Evolutionary conservation across 2,888 invertebrate species (phyloP).

Genomic region (Atethmia centrago): DNA sequence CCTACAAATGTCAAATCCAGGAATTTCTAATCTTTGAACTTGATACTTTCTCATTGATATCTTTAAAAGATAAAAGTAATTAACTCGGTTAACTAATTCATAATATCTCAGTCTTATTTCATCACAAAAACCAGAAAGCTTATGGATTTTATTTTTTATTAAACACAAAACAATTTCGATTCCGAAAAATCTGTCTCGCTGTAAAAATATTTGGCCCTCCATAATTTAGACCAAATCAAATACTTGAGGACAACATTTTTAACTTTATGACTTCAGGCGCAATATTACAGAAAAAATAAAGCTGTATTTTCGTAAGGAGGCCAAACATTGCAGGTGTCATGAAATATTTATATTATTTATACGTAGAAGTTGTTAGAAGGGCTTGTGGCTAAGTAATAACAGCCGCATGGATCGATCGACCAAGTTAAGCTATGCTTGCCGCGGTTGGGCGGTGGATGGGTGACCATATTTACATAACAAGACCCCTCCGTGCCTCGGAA

Average conservation of each 20-base stretch:
- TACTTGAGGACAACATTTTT: slow-evolving; percentile 51
- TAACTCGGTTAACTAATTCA: not conserved
- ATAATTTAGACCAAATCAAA: slow-evolving; percentile 59
- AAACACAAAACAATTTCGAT: slow-evolving; percentile 35
- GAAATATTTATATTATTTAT: not conserved
- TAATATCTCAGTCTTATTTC: slow-evolving; percentile 18
- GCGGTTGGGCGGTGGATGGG: too few relatives aligned
- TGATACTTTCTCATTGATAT: not conserved
- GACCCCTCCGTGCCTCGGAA: too few relatives aligned
- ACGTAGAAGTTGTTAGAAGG: not conserved
- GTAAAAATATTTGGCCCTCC: slow-evolving; percentile 51
- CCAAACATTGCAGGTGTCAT: slow-evolving; percentile 21
- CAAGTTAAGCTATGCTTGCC: too few relatives aligned
- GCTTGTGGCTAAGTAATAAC: too few relatives aligned
- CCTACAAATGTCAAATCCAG: slow-evolving; percentile 43
- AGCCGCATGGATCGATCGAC: too few relatives aligned
- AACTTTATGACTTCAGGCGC: slow-evolving; percentile 36
- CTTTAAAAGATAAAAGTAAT: slow-evolving; percentile 3
- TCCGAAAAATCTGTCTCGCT: slow-evolving; percentile 29
- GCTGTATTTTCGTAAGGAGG: slow-evolving; percentile 6
- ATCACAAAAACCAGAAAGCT: not conserved
- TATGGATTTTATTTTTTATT: slow-evolving; percentile 16
- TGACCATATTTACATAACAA: too few relatives aligned
- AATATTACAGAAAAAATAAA: slow-evolving; percentile 17
- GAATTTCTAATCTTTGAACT: slow-evolving; percentile 41